Evolutionary conservation across 2,888 invertebrate genomes (phyloP).

Genomic region (Eristalis tenax): DNA sequence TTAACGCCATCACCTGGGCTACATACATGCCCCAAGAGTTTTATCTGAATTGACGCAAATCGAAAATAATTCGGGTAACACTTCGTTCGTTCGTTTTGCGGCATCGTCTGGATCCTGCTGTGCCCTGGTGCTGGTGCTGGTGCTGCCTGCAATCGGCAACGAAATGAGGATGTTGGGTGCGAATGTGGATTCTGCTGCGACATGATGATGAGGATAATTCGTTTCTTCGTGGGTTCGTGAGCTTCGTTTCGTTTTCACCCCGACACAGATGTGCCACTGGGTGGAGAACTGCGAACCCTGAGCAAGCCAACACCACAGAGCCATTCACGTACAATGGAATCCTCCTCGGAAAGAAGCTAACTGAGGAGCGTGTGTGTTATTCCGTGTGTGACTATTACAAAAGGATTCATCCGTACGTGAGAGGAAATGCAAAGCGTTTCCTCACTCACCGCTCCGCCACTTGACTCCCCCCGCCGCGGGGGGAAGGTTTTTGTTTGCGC

Average conservation of each 20-base stretch:
- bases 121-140: not conserved
- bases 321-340: conserved; percentile 35
- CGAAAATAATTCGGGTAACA: conserved; percentile 55
- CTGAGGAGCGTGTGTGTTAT: conserved; percentile 46
- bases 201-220: conserved; percentile 69
- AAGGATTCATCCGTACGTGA: conserved; percentile 67
- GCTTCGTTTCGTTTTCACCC: conserved; percentile 37
- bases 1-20: conserved; percentile 65
- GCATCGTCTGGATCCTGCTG: not conserved
- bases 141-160: not conserved
- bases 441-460: not conserved
- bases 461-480: not conserved
- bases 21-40: conserved; percentile 43
- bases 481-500: not conserved
- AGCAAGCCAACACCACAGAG: conserved; percentile 6
- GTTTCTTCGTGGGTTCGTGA: conserved; percentile 54
- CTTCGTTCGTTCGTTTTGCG: not conserved
- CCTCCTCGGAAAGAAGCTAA: conserved; percentile 31
- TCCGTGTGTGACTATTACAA: conserved; percentile 68
- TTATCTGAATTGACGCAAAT: conserved; percentile 49
- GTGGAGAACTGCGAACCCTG: not conserved
- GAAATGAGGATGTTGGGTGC: conserved; percentile 38
- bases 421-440: conserved; percentile 60
- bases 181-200: conserved; percentile 46
- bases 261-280: conserved; percentile 56